Evolutionary conservation across 2,113 vertebrate species (phyloP).

Genomic region (Melanotaenia duboulayi): DNA sequence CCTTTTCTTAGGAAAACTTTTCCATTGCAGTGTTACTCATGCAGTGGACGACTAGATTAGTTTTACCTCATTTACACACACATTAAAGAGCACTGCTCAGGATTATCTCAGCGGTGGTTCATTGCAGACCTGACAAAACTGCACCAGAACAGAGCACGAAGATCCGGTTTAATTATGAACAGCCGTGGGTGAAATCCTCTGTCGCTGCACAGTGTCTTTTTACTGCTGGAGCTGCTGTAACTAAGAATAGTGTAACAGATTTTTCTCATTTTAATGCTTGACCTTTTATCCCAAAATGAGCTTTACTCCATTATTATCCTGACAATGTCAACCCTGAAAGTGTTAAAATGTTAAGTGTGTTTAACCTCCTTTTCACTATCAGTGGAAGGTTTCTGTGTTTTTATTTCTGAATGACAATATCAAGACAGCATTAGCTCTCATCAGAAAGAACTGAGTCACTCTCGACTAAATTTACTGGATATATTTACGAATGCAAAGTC

Average conservation of each 20-base stretch:
- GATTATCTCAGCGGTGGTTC: neutral
- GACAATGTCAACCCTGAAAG: slow-evolving; percentile 7
- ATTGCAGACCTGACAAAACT: neutral
- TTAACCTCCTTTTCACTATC: slow-evolving; percentile 11
- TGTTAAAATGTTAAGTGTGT: slow-evolving; percentile 11
- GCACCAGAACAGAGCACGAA: neutral
- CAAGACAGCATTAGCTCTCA: neutral
- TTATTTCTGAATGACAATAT: slow-evolving; percentile 16
- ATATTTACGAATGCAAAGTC: neutral
- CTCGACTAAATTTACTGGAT: slow-evolving; percentile 6
- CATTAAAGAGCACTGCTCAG: neutral
- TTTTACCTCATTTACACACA: neutral
- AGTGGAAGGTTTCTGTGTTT: slow-evolving; percentile 4
- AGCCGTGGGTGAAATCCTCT: slow-evolving; percentile 7
- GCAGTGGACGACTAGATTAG: slow-evolving; percentile 7
- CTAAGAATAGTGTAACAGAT: slow-evolving; percentile 1
- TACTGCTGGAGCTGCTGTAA: slow-evolving; percentile 7
- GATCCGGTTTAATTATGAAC: slow-evolving; percentile 16
- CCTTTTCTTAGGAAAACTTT: slow-evolving; percentile 22
- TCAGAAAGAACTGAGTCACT: slow-evolving; percentile 1
- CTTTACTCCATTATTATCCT: slow-evolving; percentile 18
- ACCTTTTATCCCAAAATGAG: slow-evolving; percentile 41
- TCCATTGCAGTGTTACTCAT: slow-evolving; percentile 10
- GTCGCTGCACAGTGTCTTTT: neutral
- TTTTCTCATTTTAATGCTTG: slow-evolving; percentile 37